Conservation (phyloP, 2,888 invertebrate genomes). For the Machimus atricapillus region DNA sequence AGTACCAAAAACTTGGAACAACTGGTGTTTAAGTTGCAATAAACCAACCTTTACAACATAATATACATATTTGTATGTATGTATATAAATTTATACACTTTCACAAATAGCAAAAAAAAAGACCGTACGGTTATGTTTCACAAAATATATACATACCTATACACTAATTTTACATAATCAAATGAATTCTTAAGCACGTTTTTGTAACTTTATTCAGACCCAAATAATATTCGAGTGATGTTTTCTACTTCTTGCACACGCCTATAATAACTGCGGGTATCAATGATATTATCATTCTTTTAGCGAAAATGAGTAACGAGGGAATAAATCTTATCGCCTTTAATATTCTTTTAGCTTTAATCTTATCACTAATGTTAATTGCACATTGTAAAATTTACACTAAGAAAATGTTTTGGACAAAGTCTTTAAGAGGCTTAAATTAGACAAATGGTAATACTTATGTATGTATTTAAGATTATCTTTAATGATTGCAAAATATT, state of each 20-base stretch:
- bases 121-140: too few relatives aligned
- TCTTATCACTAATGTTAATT: slow-evolving; percentile 15
- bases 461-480: not conserved
- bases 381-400: not conserved
- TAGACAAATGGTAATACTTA: not conserved
- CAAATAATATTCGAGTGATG: not conserved
- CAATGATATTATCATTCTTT: not conserved
- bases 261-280: not conserved
- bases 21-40: not conserved
- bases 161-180: not conserved
- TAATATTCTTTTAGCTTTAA: not conserved
- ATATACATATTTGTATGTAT: not conserved
- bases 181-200: not conserved
- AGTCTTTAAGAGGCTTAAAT: not conserved
- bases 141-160: not conserved
- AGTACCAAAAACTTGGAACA: not conserved
- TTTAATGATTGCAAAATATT: not conserved
- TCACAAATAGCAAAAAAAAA: not conserved
- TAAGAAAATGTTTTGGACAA: not conserved
- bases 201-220: not conserved
- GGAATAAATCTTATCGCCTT: not conserved
- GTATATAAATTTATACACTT: not conserved
- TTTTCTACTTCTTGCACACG: not conserved
- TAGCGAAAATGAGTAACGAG: not conserved
- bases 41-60: too few relatives aligned